Evolutionary conservation across 1,140 invertebrate genomes (phyloP).

Genomic region (Antheraea pernyi): DNA sequence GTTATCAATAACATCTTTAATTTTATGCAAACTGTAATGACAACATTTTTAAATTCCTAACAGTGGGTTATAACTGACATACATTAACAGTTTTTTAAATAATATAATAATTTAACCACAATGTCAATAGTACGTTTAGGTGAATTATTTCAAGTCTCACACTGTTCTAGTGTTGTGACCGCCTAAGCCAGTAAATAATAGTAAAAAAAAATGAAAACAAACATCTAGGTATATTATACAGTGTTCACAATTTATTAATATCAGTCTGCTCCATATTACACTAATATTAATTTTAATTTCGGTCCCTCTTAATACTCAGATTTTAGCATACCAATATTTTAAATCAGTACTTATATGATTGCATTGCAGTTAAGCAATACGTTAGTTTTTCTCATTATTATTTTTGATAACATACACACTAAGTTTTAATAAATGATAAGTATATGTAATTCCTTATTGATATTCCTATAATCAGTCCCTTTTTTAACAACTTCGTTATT

Average conservation of each 20-base stretch:
- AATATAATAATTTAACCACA: too few species aligned
- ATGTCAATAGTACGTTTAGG: too few species aligned
- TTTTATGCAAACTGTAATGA: too few species aligned
- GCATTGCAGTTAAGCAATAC: neutral
- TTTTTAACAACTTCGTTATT: conserved; percentile 16
- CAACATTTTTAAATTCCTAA: too few species aligned
- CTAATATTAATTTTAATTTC: conserved; percentile 47
- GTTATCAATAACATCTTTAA: too few species aligned
- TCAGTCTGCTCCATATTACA: conserved; percentile 50
- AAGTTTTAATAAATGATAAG: conserved; percentile 41
- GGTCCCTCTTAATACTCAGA: conserved; percentile 43
- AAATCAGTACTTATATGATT: neutral
- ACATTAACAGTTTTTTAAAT: too few species aligned
- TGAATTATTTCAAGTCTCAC: too few species aligned
- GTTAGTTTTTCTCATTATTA: neutral
- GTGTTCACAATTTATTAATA: conserved; percentile 36
- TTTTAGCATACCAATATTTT: neutral
- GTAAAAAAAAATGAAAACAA: too few species aligned
- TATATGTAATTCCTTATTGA: conserved; percentile 28
- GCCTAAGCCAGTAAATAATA: too few species aligned
- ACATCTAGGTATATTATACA: conserved; percentile 15
- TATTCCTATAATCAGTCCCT: conserved; percentile 46
- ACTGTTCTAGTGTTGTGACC: too few species aligned
- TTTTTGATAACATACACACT: conserved; percentile 23
- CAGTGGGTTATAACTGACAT: too few species aligned